A percentile compares a stretch with the other conserved stretches of the same genome.
phyloP scores from a whole-genome alignment of 2,113 vertebrate species.

The Cephalopterus ornatus region DNA sequence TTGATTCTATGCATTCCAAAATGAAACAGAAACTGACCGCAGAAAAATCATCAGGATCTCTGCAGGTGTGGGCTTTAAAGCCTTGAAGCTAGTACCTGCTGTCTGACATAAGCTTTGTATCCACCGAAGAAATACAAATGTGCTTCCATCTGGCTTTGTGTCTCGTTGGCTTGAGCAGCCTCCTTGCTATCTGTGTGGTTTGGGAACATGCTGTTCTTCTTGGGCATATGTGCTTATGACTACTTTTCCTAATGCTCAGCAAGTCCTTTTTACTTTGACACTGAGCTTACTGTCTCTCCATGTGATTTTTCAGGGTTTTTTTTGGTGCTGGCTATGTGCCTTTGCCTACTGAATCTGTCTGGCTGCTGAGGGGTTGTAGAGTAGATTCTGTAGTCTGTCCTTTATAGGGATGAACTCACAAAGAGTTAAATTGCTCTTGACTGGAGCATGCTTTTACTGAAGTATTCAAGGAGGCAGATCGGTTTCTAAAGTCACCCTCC shows the following conservation, averaged over 20 bases:
- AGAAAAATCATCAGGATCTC: constrained; percentile 62
- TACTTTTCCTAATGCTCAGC: background rate
- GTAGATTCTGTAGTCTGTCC: background rate
- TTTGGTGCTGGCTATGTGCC: background rate
- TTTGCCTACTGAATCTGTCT: background rate
- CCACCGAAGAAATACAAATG: background rate
- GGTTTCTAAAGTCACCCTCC: background rate
- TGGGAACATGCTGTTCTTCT: background rate
- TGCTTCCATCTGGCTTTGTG: background rate
- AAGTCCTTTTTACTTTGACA: background rate
- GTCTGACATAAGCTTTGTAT: background rate
- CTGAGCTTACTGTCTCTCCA: background rate
- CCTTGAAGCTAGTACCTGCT: background rate
- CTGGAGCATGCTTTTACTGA: background rate
- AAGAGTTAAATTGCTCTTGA: background rate
- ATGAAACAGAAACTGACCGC: constrained; percentile 65
- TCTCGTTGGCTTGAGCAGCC: background rate
- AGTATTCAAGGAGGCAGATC: background rate
- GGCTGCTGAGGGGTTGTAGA: background rate
- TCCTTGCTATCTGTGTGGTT: background rate
- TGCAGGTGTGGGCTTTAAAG: constrained; percentile 70
- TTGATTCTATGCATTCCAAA: constrained; percentile 64
- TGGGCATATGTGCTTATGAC: background rate
- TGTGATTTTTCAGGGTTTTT: background rate
- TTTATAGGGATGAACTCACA: accelerated